Conservation (phyloP, 2,113 vertebrate species). For the Triplophysa dalaica region DNA sequence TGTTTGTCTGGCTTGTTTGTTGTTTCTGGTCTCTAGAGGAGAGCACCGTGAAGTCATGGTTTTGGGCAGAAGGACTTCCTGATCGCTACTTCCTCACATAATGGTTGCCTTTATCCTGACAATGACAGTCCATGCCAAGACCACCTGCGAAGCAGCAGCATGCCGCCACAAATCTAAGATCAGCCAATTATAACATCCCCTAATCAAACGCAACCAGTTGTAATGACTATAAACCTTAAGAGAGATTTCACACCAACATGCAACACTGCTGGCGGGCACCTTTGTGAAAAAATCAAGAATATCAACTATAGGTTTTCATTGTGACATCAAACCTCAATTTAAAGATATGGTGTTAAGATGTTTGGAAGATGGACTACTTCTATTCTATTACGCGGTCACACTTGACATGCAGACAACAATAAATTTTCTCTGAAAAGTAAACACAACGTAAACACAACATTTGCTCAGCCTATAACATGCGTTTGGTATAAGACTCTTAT, state of each 20-base stretch:
- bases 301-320: background rate
- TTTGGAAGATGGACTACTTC: too few relatives aligned
- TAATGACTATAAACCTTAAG: slow-evolving; percentile 33
- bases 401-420: too few relatives aligned
- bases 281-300: slow-evolving; percentile 5
- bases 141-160: slow-evolving; percentile 45
- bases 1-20: slow-evolving; percentile 29
- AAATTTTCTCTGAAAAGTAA: too few relatives aligned
- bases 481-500: too few relatives aligned
- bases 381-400: too few relatives aligned
- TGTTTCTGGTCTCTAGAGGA: slow-evolving; percentile 34
- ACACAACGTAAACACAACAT: too few relatives aligned
- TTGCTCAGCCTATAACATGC: too few relatives aligned
- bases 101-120: slow-evolving; percentile 38
- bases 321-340: background rate
- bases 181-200: slow-evolving; percentile 43
- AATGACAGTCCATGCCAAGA: slow-evolving; percentile 40
- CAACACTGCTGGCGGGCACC: background rate
- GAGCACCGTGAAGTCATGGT: background rate
- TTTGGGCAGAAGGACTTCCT: slow-evolving; percentile 38
- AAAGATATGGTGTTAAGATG: too few relatives aligned
- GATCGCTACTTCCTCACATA: slow-evolving; percentile 37
- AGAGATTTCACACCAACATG: background rate
- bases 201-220: slow-evolving; percentile 42
- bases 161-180: slow-evolving; percentile 47